Evolutionary conservation across 2,113 vertebrate genomes (phyloP).

Genomic region (Pomatorhinus ruficollis): DNA sequence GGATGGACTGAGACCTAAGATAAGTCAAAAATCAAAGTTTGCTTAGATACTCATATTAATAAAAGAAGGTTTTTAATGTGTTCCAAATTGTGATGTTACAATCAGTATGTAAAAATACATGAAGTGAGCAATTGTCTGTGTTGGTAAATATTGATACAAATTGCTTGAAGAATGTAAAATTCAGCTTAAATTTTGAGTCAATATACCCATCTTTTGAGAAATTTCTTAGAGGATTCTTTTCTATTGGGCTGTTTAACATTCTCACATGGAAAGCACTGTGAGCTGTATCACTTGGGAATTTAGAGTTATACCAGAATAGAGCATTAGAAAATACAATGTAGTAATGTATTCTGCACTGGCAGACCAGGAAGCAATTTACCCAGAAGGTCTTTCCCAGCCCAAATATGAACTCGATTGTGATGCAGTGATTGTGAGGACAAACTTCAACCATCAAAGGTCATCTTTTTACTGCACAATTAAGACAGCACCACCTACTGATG

Average conservation of each 20-base stretch:
- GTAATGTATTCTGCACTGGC: background rate
- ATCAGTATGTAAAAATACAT: background rate
- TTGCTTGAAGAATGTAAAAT: background rate
- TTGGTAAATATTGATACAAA: background rate
- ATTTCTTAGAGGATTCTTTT: background rate
- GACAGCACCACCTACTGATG: background rate
- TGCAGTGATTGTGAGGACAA: background rate
- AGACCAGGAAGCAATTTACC: background rate
- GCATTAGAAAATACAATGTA: background rate
- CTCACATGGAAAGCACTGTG: background rate
- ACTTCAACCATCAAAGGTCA: background rate
- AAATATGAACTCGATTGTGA: background rate
- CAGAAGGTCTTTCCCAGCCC: background rate
- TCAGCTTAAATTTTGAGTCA: background rate
- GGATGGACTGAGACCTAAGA: background rate
- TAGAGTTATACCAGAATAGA: background rate
- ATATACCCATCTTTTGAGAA: background rate
- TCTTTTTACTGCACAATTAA: background rate
- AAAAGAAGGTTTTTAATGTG: background rate
- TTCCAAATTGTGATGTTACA: background rate
- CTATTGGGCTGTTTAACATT: background rate
- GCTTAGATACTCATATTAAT: background rate
- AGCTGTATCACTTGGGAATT: background rate
- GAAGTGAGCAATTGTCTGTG: background rate
- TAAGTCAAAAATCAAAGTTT: background rate